These are phyloP conservation scores for Drosophila leontia DNA, from an alignment of 1,140 invertebrate species.

Conservation along the genomic window DNA sequence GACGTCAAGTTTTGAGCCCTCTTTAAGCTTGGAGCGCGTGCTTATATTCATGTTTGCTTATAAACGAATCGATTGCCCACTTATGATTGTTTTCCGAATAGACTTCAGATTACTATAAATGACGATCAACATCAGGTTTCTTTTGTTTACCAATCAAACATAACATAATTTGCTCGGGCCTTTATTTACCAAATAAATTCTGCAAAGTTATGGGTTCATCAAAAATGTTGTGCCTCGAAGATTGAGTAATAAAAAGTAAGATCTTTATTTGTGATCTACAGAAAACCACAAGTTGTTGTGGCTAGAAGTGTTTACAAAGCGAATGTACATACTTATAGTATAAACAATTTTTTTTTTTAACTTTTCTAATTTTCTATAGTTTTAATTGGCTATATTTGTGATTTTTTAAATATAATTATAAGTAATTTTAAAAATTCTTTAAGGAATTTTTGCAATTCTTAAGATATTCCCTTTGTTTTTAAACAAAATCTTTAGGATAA, in stretches of 20 bases:
- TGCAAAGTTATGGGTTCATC: conserved; percentile 7
- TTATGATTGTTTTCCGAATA: conserved; percentile 38
- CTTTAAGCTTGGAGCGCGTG: conserved; percentile 21
- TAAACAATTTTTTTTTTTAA: background rate
- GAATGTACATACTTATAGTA: background rate
- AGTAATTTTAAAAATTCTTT: background rate
- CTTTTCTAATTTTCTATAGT: background rate
- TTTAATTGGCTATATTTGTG: background rate
- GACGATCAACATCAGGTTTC: conserved; percentile 50
- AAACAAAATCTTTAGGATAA: no score
- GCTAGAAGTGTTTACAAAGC: background rate
- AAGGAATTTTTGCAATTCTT: background rate
- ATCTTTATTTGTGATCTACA: conserved; percentile 2
- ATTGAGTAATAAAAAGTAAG: conserved; percentile 10
- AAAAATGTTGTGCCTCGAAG: background rate
- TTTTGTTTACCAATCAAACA: conserved; percentile 50
- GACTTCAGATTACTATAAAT: conserved; percentile 22
- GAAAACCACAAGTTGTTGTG: background rate
- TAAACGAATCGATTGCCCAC: conserved; percentile 37
- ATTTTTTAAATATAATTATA: no score
- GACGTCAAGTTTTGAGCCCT: conserved; percentile 24
- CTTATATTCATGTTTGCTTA: conserved; percentile 33
- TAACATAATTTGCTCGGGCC: conserved; percentile 15
- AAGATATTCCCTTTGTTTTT: background rate
- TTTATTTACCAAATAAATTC: conserved; percentile 36